Percentiles rank a stretch among this genome's conserved stretches.
Evolutionary conservation across 2,113 vertebrate species (phyloP).

Genomic region (Trinectes maculatus): DNA sequence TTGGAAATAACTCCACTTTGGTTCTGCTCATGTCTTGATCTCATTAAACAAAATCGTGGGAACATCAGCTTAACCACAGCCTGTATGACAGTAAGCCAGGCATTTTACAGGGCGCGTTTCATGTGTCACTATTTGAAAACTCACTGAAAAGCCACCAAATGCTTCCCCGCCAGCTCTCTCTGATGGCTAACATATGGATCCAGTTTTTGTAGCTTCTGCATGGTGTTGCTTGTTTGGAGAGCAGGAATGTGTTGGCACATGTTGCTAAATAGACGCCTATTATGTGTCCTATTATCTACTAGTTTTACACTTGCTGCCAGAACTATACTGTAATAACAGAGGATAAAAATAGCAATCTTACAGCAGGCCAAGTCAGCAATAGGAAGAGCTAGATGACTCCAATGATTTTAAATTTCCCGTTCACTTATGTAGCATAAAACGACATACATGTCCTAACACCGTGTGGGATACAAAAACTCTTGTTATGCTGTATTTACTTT

Average conservation of each 20-base stretch:
- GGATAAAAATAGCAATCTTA: constrained; percentile 1
- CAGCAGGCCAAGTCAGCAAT: neutral
- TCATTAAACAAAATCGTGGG: constrained; percentile 47
- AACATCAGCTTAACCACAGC: constrained; percentile 28
- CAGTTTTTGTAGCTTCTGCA: constrained; percentile 21
- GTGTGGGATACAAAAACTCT: neutral
- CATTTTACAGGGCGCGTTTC: constrained; percentile 39
- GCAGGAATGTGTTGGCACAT: constrained; percentile 1
- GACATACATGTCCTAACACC: neutral
- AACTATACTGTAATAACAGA: constrained; percentile 1
- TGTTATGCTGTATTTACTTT: neutral
- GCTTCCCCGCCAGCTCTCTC: constrained; percentile 10
- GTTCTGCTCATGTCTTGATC: constrained; percentile 29
- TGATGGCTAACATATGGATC: constrained; percentile 43
- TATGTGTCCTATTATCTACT: constrained; percentile 2
- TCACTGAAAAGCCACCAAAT: constrained; percentile 52
- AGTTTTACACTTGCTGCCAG: constrained; percentile 18
- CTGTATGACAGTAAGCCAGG: constrained; percentile 25
- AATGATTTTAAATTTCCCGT: neutral
- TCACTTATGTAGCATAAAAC: neutral
- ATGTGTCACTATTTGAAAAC: constrained; percentile 46
- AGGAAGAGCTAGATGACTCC: constrained; percentile 11
- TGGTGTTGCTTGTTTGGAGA: constrained; percentile 16
- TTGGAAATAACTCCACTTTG: neutral
- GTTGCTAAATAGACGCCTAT: constrained; percentile 12